These are phyloP conservation scores for Pituophis catenifer DNA, from an alignment of 2,113 vertebrate genomes.

Conservation along the genomic window DNA sequence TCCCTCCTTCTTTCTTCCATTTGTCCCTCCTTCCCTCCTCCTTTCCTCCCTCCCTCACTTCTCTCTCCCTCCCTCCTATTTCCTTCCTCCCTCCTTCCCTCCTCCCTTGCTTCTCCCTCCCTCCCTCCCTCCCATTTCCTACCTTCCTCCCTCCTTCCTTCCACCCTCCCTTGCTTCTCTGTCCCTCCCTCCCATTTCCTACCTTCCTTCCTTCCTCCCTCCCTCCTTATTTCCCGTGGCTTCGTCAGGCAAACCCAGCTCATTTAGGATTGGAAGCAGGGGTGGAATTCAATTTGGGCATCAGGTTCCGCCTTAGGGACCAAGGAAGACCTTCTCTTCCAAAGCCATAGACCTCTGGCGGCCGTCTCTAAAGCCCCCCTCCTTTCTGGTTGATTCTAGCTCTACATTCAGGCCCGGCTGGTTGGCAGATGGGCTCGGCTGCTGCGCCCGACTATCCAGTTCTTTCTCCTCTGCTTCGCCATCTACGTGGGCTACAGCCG, in stretches of 20 bases:
- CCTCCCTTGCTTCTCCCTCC: no score
- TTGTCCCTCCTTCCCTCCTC: no score
- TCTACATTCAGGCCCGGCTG: constrained; percentile 89
- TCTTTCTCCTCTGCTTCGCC: constrained; percentile 89
- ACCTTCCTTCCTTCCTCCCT: no score
- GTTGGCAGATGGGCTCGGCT: constrained; percentile 85
- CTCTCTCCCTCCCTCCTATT: no score
- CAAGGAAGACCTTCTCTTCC: background rate
- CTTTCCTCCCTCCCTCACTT: no score
- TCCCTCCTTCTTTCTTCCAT: no score
- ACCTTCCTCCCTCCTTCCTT: no score
- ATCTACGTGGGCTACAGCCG: constrained; percentile 93
- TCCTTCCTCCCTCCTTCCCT: no score
- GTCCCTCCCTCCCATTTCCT: no score
- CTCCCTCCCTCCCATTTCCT: no score
- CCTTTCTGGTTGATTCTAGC: constrained; percentile 63
- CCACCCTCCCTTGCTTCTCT: fast-evolving
- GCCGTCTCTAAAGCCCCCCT: no score
- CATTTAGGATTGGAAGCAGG: background rate
- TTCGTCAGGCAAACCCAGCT: background rate
- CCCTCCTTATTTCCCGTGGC: background rate
- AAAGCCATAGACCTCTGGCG: background rate
- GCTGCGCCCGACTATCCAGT: constrained; percentile 90
- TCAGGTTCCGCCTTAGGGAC: background rate
- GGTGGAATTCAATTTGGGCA: background rate